Base-by-base conservation (phyloP, 2,113 vertebrate genomes). In the Archilochus colubris region DNA sequence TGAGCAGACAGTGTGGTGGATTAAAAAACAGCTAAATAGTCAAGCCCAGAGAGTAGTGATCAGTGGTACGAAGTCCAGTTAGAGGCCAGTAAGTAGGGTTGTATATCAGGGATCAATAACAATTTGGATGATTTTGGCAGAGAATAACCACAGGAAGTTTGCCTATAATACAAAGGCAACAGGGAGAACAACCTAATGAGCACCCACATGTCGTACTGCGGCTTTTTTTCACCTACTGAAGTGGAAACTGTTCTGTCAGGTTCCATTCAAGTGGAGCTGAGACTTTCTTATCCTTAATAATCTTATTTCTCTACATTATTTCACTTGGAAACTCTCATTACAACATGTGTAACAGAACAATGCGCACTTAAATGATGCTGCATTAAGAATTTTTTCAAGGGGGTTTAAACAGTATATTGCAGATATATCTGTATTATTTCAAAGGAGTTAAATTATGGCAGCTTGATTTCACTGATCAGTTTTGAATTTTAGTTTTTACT, bases 171-270 rank as follows among this genome's bases (percentile, higher is more conserved):
- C 5, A 28, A 53, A 46, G 11, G 6, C 31, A 68, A 50, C 23
- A 33, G 23, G 23, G 22, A 68, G 16, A 51, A 27, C 2, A 12
- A 50, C 17, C 14, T 8, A 46, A 9, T 2, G 0, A 21, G 4
- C 7, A 75, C 8, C 6, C 2, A 10, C 7, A 18, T 10, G 36
- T 0, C 2, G 3, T 25, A 54, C 6, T 72, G 7, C 8, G 68
- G 18, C 9, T 55, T 82, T 73, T 67, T 64, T 78, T 30, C 10
- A 22, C 61, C 44, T 74, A 9, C 24, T 54, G 14, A 19, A 62
- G 25, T 11, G 23, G 18, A 63, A 8, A 25, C 12, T 54, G 9
- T 3, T 53, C 4, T 48, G 7, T 53, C 33, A 75, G 5, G 6
- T 46, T 86, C 28, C 33, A 14, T 13, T 30, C 3, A 1, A 6